Conservation (phyloP, 2,888 invertebrate genomes). For the Caenorhabditis sp. region DNA sequence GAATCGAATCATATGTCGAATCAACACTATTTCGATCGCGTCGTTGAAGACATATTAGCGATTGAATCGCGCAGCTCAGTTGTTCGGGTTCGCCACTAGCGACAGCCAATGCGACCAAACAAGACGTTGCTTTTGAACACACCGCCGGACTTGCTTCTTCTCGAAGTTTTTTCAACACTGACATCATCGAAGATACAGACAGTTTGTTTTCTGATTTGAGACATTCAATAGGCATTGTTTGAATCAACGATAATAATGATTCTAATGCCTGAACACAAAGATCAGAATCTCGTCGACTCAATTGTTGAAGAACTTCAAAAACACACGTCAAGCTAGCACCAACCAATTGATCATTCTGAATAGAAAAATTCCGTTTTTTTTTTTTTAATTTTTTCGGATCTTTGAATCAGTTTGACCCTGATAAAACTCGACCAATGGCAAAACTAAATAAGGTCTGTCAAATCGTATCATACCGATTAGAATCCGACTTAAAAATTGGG, state of each 20-base stretch:
- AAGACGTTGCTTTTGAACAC: conserved; percentile 88
- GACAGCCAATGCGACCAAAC: conserved; percentile 87
- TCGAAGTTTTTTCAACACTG: conserved; percentile 77
- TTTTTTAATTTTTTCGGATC: too few relatives aligned
- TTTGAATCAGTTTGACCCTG: too few relatives aligned
- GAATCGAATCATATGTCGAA: conserved; percentile 47
- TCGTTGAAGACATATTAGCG: conserved; percentile 39
- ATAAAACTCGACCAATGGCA: too few relatives aligned
- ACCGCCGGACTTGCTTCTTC: conserved; percentile 72
- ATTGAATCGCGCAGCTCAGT: conserved; percentile 52
- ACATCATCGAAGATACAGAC: conserved; percentile 82
- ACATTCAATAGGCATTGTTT: conserved; percentile 85
- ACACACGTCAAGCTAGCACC: conserved; percentile 78
- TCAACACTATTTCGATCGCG: conserved; percentile 38
- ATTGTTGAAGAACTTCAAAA: conserved; percentile 88
- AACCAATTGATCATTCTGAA: conserved; percentile 68
- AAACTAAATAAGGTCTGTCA: too few relatives aligned
- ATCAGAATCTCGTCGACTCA: conserved; percentile 82
- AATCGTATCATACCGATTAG: too few relatives aligned
- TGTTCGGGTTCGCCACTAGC: conserved; percentile 81
- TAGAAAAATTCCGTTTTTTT: conserved; percentile 3
- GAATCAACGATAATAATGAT: conserved; percentile 77
- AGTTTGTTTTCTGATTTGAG: conserved; percentile 83
- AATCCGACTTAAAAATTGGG: too few relatives aligned
- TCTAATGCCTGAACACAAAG: conserved; percentile 85